Evolutionary conservation across 2,888 invertebrate genomes (phyloP).

Genomic region (Stenoptilia bipunctidactyla): DNA sequence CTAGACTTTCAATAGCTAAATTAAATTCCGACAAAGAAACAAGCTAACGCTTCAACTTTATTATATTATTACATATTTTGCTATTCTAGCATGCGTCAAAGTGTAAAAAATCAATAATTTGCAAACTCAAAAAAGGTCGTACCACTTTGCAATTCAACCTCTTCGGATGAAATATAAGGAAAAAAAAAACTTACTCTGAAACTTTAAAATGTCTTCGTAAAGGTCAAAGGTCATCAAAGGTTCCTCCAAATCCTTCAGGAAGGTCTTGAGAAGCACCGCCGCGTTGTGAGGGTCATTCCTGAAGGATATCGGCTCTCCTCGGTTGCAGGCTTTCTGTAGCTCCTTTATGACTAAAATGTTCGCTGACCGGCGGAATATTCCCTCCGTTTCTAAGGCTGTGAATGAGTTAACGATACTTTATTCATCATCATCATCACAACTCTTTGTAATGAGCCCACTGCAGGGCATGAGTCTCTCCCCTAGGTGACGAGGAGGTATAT

Average conservation of each 20-base stretch:
- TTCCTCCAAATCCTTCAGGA: constrained; percentile 91
- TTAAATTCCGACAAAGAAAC: too few species aligned
- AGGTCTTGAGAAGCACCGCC: constrained; percentile 95
- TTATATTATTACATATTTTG: too few species aligned
- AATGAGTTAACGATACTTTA: neutral
- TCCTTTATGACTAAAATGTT: constrained; percentile 86
- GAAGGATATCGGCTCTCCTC: constrained; percentile 85
- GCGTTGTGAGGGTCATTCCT: constrained; percentile 89
- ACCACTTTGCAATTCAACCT: constrained; percentile 86
- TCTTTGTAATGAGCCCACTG: too few species aligned
- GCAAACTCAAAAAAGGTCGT: too few species aligned
- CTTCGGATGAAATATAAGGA: constrained; percentile 62
- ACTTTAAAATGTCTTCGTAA: constrained; percentile 92
- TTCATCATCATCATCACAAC: too few species aligned
- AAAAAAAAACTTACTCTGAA: constrained; percentile 77
- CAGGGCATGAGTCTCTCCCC: too few species aligned
- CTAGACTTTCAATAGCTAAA: too few species aligned
- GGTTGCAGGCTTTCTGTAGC: constrained; percentile 87
- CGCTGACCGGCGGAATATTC: constrained; percentile 94
- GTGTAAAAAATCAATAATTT: too few species aligned
- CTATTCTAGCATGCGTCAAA: too few species aligned
- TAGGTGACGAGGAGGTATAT: too few species aligned
- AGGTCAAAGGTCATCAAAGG: constrained; percentile 94
- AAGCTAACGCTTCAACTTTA: too few species aligned
- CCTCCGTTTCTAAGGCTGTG: constrained; percentile 92